Evolutionary conservation across 2,113 vertebrate genomes (phyloP).

Genomic region (Pogonocichla stellata): DNA sequence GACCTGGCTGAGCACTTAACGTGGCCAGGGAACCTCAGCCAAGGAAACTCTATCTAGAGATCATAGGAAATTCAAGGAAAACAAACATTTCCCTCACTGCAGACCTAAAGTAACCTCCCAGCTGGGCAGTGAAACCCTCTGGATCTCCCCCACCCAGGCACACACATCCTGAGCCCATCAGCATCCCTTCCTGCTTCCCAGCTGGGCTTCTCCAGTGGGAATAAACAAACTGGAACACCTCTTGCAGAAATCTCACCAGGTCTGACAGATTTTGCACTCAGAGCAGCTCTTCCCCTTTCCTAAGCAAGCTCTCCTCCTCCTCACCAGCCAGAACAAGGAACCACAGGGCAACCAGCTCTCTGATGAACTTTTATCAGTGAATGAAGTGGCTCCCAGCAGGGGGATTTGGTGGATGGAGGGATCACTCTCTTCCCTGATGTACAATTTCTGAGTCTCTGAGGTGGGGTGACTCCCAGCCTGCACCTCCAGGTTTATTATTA

Average conservation of each 20-base stretch:
- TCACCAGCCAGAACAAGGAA: rapidly evolving
- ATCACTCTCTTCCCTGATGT: background rate
- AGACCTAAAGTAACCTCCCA: background rate
- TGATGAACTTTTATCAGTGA: background rate
- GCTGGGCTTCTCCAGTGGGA: background rate
- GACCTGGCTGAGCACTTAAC: background rate
- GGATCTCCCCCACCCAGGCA: background rate
- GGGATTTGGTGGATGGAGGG: background rate
- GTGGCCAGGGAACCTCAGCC: background rate
- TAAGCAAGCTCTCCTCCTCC: background rate
- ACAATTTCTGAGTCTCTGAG: background rate
- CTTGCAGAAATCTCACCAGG: background rate
- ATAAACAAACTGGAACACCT: background rate
- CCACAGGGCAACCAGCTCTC: background rate
- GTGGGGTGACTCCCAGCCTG: background rate
- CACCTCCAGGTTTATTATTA: background rate
- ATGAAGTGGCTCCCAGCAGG: background rate
- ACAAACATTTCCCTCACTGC: background rate
- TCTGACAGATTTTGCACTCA: background rate
- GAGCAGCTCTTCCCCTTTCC: background rate
- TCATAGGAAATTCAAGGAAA: background rate
- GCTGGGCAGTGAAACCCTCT: background rate
- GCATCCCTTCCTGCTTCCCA: background rate
- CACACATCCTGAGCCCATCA: background rate
- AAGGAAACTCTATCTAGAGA: background rate